Conservation (phyloP, 2,113 vertebrate genomes). For the Antechinus stuartii region DNA sequence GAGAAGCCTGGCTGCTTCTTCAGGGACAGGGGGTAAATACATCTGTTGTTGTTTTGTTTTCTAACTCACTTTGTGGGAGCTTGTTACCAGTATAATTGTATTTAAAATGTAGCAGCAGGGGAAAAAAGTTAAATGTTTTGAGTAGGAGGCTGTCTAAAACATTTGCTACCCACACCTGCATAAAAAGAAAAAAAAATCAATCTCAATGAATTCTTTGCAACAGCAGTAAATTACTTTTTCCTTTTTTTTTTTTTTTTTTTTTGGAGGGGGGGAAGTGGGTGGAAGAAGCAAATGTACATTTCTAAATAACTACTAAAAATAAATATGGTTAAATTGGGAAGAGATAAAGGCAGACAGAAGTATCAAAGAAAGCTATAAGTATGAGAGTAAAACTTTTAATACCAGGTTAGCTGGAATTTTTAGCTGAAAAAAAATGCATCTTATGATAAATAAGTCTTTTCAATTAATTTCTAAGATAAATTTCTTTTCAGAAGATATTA, state of each 20-base stretch:
- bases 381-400: not conserved
- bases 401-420: not conserved
- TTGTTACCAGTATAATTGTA: constrained; percentile 5
- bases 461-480: not conserved
- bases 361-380: not conserved
- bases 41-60: constrained; percentile 8
- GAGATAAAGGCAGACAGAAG: not conserved
- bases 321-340: not conserved
- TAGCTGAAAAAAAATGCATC: not conserved
- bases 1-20: constrained; percentile 1
- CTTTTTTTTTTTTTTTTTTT: not conserved
- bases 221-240: not conserved
- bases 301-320: not conserved
- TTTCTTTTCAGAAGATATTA: not conserved
- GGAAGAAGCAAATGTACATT: constrained; percentile 4
- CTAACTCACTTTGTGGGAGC: constrained; percentile 5
- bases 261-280: not conserved
- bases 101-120: constrained; percentile 3
- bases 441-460: not conserved
- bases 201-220: not conserved
- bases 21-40: not conserved
- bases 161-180: constrained; percentile 5
- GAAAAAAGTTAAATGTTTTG: constrained; percentile 5
- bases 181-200: not conserved
- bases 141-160: constrained; percentile 2